Base-by-base conservation (phyloP, 2,888 invertebrate genomes). In the Melanostoma scalare region DNA sequence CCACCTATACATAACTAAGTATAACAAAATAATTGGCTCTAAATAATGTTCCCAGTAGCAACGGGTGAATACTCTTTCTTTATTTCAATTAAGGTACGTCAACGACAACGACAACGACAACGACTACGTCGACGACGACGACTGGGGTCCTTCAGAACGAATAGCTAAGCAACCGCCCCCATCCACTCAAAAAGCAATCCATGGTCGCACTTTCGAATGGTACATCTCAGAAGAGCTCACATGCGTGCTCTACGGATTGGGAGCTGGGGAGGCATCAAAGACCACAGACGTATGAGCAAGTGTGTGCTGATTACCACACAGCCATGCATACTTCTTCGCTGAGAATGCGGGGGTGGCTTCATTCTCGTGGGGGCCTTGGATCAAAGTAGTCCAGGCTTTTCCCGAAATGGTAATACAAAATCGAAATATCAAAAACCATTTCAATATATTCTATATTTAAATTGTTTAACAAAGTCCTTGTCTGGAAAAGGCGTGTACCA, bases 41-140 rank as follows among this genome's bases (percentile, higher is more conserved):
- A 63, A 80, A 81, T 80, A 86, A 86, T 86, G 86, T 86, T 82
- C 76, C 78, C 80, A 82, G 79, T 82, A 81, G 86, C 84, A 79
- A 85, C 81, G 85, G 82, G 86, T 86, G 86, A 86, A 86, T 86
- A 86, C 85, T 85, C 85, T 85, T 85, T 85, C 86, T 86, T 86
- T 85, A 86, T 86, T 86, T 86, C 86, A 86, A 86, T 86, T 86
- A 86, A 86, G 86, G 86, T 86, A 86, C 71, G 85, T 75, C 74
- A 67, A 67, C 42, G 74, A 74, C 69, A 55, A 65, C 68, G 40
- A 58, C 30, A 35, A 58, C 58, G 60, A 60, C 42, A 9, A 36
- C 30, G 36, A 52, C 33, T 44, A 33, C 20, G 55, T 36, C 56
- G 44, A 78, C 74, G 52, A 81, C 67, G 38, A 81, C 50, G 68